A percentile compares a stretch with the other conserved stretches of the same genome.
Evolutionary conservation across 2,888 invertebrate genomes (phyloP).

Genomic region (Orthosia incerta): DNA sequence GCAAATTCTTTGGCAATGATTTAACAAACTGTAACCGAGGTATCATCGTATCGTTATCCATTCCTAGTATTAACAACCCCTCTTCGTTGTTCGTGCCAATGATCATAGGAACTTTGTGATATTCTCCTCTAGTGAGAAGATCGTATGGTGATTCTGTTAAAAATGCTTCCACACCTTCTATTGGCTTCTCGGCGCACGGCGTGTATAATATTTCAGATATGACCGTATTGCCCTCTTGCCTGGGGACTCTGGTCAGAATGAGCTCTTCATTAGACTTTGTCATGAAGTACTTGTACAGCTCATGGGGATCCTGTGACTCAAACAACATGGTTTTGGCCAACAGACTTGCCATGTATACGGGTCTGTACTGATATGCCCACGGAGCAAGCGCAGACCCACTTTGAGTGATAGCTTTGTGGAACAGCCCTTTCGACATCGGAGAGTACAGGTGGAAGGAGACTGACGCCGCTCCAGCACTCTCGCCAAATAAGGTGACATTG

Average conservation of each 20-base stretch:
- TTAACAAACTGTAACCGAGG: conserved; percentile 74
- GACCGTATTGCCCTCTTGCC: conserved; percentile 74
- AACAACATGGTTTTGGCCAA: conserved; percentile 80
- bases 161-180: conserved; percentile 83
- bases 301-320: conserved; percentile 74
- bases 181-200: conserved; percentile 79
- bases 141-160: conserved; percentile 79
- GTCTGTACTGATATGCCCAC: conserved; percentile 82
- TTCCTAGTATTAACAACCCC: conserved; percentile 75
- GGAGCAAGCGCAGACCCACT: conserved; percentile 82
- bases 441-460: conserved; percentile 83
- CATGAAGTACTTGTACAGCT: conserved; percentile 78
- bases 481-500: conserved; percentile 83
- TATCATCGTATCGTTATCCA: conserved; percentile 79
- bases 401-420: conserved; percentile 83
- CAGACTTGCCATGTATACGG: conserved; percentile 78
- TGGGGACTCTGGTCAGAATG: conserved; percentile 78
- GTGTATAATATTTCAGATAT: conserved; percentile 78
- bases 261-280: conserved; percentile 78
- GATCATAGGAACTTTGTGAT: conserved; percentile 83
- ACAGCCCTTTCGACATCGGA: conserved; percentile 83
- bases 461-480: conserved; percentile 83
- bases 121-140: conserved; percentile 74
- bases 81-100: conserved; percentile 80
- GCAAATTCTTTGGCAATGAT: conserved; percentile 81